Conservation (phyloP, 2,888 invertebrate genomes). For the Piscicola geometra region DNA sequence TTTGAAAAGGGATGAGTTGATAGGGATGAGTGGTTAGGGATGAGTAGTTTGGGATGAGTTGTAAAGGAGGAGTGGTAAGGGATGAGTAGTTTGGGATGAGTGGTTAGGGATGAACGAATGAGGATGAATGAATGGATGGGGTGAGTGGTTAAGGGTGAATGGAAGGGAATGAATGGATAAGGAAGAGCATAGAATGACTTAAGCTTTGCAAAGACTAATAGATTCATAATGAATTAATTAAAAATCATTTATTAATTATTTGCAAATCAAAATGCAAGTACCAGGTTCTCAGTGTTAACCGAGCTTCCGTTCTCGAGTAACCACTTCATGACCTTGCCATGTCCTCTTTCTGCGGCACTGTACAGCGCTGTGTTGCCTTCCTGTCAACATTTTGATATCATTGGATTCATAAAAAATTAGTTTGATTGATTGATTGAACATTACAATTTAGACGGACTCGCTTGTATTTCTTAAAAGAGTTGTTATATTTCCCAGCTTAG, state of each 20-base stretch:
- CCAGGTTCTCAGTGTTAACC: constrained; percentile 86
- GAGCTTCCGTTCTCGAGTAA: constrained; percentile 91
- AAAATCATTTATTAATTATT: constrained; percentile 43
- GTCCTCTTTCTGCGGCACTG: constrained; percentile 82
- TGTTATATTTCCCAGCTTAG: too few species aligned
- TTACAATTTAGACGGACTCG: too few species aligned
- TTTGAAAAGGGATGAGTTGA: neutral
- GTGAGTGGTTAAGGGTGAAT: neutral
- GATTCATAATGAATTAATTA: too few species aligned
- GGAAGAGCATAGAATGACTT: too few species aligned
- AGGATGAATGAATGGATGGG: neutral
- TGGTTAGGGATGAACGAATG: neutral
- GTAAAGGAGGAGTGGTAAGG: too few species aligned
- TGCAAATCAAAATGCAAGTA: too few species aligned
- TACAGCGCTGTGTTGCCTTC: constrained; percentile 79
- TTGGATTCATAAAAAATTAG: too few species aligned
- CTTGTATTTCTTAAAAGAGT: too few species aligned
- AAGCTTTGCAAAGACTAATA: too few species aligned
- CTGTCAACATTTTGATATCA: constrained; percentile 42
- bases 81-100: neutral
- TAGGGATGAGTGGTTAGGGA: too few species aligned
- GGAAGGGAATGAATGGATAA: neutral
- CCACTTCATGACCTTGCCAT: constrained; percentile 63
- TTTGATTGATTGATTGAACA: too few species aligned
- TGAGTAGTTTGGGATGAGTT: too few species aligned